These are phyloP conservation scores for Petromus typicus DNA, from an alignment of 2,113 vertebrate genomes.

Conservation along the genomic window DNA sequence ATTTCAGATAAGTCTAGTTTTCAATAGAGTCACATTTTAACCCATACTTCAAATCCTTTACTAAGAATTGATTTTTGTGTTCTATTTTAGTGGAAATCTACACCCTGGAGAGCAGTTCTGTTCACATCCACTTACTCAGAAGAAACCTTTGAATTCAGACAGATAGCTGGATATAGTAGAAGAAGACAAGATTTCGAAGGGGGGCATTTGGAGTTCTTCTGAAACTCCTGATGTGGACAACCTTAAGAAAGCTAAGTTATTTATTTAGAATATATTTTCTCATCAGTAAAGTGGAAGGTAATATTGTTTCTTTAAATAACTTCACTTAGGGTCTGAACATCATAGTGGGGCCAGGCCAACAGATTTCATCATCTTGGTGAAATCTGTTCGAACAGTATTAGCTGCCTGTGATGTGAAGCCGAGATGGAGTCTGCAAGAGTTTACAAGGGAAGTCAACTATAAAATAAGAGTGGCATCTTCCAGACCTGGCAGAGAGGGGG, in stretches of 20 bases:
- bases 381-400: not conserved
- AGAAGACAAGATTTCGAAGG: not conserved
- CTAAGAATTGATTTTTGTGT: not conserved
- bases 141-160: not conserved
- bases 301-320: not conserved
- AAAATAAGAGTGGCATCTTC: not conserved
- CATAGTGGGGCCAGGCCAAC: not conserved
- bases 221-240: not conserved
- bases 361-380: not conserved
- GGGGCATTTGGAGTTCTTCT: not conserved
- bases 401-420: not conserved
- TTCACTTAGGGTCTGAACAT: not conserved
- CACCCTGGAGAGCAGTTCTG: not conserved
- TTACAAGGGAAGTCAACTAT: not conserved
- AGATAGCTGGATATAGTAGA: not conserved
- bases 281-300: not conserved
- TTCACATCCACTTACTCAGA: not conserved
- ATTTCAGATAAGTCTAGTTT: not conserved
- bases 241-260: not conserved
- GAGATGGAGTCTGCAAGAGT: not conserved
- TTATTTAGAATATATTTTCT: not conserved
- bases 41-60: not conserved
- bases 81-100: not conserved
- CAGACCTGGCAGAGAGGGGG: not conserved
- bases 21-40: not conserved